Evolutionary conservation across 2,797 vertebrate genomes (phyloP).

Genomic region (Scolopax rusticola): DNA sequence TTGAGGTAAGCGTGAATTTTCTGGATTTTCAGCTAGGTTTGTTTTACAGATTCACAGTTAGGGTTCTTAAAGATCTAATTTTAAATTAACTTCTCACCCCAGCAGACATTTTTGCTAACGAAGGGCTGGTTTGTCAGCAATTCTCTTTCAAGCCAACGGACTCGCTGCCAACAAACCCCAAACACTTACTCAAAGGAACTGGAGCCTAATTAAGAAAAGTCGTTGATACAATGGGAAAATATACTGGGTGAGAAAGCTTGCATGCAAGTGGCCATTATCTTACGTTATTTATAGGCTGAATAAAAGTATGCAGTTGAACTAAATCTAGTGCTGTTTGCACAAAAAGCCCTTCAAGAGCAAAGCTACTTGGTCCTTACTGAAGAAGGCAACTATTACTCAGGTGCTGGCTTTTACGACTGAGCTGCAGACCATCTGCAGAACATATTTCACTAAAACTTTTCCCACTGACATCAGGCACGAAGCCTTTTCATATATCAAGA

Average conservation of each 20-base stretch:
- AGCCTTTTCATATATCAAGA: background rate
- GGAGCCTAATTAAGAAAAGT: conserved; percentile 26
- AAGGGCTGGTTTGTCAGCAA: conserved; percentile 21
- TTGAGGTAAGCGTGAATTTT: background rate
- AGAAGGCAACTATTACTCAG: background rate
- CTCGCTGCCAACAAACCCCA: background rate
- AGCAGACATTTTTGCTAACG: conserved; percentile 20
- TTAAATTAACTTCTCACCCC: conserved; percentile 48
- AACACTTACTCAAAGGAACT: background rate
- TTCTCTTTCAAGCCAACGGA: conserved; percentile 13
- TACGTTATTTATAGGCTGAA: background rate
- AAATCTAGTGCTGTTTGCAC: background rate
- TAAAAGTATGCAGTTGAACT: background rate
- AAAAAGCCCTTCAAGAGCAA: background rate
- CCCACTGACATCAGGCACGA: fast-evolving
- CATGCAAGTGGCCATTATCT: background rate
- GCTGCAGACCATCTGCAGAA: background rate
- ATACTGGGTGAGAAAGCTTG: background rate
- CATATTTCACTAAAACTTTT: background rate
- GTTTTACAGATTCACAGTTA: background rate
- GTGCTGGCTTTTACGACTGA: background rate
- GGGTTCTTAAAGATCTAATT: background rate
- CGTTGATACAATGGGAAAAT: conserved; percentile 14
- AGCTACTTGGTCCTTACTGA: background rate
- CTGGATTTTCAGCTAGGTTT: background rate